Evolutionary conservation across 2,888 invertebrate genomes (phyloP), one percentile per base, ranked within the genome.

Genomic region (Lasioglossum morio): DNA sequence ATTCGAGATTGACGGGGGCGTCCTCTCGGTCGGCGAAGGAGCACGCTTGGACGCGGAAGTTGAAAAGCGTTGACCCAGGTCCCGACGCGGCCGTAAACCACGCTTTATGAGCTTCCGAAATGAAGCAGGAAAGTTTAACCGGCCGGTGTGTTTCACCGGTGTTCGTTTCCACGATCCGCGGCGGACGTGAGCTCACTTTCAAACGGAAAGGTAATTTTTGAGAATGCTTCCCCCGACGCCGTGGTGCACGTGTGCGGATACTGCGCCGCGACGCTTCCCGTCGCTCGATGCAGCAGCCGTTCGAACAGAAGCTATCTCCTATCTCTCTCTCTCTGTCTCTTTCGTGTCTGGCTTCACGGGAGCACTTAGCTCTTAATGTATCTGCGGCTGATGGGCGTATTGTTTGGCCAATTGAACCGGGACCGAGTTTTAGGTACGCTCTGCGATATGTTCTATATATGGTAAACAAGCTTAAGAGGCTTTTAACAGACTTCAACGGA

Each of bases 341-440:
- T 23, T 53, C 60, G 27, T 69, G 73, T 74, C 79, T 82, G 79
- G 73, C 79, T 69, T 82, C 57, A 14, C 19, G 63, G 53, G 60
- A 83, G 80, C 83, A 83, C 83, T 83, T 83, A 83, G 63, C 83
- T 80, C 60, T 80, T 80, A 83, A 83, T 83, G 83, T 80, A 80
- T 76, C 80, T 75, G 75, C 48, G 76, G 83, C 48, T 80, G 60
- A 72, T 76, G 75, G 75, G 63, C 53, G 80, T 72, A 63, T 75
- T 80, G 60, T 82, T 82, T 82, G 73, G 82, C 40, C 79, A 74
- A 82, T 82, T 53, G 66, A 79, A 27, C 74, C 66, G 75, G 66
- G 48, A 74, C 66, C 66, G 63, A 48, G 79, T 72, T 74, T 79
- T 46, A 60, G 66, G 37, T 73, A 48, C 60, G 66, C 79, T 74